phyloP scores from a whole-genome alignment of 2,797 vertebrate species.

The Rallus crepitans region DNA sequence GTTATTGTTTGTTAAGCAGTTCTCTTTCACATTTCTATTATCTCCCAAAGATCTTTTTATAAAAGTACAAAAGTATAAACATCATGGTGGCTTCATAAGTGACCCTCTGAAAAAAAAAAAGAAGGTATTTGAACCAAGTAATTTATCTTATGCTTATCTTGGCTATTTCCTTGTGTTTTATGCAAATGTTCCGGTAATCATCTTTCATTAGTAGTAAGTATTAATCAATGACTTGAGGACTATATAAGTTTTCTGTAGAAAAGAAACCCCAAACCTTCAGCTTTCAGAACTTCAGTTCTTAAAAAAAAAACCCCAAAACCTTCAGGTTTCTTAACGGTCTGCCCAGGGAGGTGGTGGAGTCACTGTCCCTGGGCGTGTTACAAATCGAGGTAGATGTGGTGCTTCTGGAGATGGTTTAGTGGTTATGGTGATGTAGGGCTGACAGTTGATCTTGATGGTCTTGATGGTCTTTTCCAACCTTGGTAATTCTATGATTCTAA shows the following conservation, averaged over 20 bases:
- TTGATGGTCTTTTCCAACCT: too few species aligned
- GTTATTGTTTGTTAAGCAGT: not conserved
- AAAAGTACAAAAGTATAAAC: not conserved
- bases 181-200: accelerated
- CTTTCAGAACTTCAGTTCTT: not conserved
- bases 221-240: not conserved
- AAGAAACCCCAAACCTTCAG: not conserved
- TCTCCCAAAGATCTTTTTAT: not conserved
- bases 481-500: too few species aligned
- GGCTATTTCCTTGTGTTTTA: not conserved
- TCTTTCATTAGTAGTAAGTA: not conserved
- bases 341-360: too few species aligned
- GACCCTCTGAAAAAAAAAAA: not conserved
- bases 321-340: not conserved
- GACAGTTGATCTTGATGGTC: too few species aligned
- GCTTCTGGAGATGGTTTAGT: too few species aligned
- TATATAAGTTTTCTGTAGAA: not conserved
- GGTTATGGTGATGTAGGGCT: too few species aligned
- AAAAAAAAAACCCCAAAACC: not conserved
- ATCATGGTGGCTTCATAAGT: not conserved
- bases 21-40: not conserved
- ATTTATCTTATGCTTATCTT: not conserved
- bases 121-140: not conserved
- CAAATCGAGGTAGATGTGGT: too few species aligned
- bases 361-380: too few species aligned